phyloP scores from a whole-genome alignment of 2,113 vertebrate genomes.

The Axis porcinus region DNA sequence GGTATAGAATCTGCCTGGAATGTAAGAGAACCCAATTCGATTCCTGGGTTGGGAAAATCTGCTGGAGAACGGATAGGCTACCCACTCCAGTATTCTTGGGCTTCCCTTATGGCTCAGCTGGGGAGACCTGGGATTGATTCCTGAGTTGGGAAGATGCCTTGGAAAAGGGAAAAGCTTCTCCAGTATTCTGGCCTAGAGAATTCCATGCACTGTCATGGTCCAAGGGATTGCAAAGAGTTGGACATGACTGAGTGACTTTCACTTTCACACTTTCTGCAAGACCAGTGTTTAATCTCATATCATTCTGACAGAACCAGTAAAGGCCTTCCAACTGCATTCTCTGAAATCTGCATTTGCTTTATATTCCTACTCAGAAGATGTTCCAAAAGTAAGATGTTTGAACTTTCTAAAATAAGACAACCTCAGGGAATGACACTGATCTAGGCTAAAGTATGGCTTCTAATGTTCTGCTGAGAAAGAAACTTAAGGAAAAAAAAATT shows the following conservation, averaged over 20 bases:
- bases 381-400: neutral
- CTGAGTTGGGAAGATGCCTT: no score
- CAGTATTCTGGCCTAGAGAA: no score
- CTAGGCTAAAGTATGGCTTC: neutral
- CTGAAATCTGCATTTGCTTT: neutral
- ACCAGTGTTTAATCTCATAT: neutral
- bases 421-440: neutral
- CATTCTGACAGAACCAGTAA: neutral
- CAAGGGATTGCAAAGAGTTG: no score
- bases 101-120: no score
- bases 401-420: neutral
- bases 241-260: no score
- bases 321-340: neutral
- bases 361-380: neutral
- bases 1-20: neutral
- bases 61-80: no score
- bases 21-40: fast-evolving
- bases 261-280: neutral
- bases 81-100: no score
- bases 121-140: no score
- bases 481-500: neutral
- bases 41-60: fast-evolving
- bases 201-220: no score
- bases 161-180: no score
- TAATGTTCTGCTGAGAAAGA: neutral